Base-by-base conservation (phyloP, 2,888 invertebrate species). In the Osmoderma eremita region DNA sequence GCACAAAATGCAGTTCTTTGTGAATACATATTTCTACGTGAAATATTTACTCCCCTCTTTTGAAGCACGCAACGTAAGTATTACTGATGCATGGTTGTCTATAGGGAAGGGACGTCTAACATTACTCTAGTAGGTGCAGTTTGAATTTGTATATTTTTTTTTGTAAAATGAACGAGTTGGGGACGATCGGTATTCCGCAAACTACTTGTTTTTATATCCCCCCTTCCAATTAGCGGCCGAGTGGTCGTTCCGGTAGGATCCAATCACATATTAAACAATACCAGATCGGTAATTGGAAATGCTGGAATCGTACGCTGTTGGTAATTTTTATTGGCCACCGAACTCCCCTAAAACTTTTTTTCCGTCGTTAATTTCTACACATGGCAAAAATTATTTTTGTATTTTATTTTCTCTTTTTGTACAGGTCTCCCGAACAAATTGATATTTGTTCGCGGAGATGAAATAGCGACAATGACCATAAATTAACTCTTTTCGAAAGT, bases 191-290 rank as follows among this genome's bases (percentile, higher is more conserved):
- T 61, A 70, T 63, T 69, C 63, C 51, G 63, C 54, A 24, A 63
- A 45, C 63, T 51, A 62, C 22, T 71, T 30, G 30, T 65, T 69
- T 70, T 75, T 75, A 73, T 75, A 72, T 69, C 69, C 72, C 72
- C 74, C 73, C 72, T 74, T 73, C 74, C 74, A 76, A 76, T 76
- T 75, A 76, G 75, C 69, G 71, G 72, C 74, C 74, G 74, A 74
- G 75, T 70, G 72, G 71, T 68, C 42, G 70, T 72, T 73, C 71
- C 75, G 70, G 72, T 75, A 72, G n/a, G 73, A 75, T 74, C 73
- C 74, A 73, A 74, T 75, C 74, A 70, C 71, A 73, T 70, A 71
- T 74, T 75, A 74, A 74, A 75, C 75, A 75, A 75, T 74, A 67
- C 73, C 71, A 69, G 67, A 67, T 67, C 71, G 70, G 74, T 75